A percentile compares a stretch with the other conserved stretches of the same genome.
phyloP scores from a whole-genome alignment of 2,888 invertebrate genomes.

The Odiellus spinosus region DNA sequence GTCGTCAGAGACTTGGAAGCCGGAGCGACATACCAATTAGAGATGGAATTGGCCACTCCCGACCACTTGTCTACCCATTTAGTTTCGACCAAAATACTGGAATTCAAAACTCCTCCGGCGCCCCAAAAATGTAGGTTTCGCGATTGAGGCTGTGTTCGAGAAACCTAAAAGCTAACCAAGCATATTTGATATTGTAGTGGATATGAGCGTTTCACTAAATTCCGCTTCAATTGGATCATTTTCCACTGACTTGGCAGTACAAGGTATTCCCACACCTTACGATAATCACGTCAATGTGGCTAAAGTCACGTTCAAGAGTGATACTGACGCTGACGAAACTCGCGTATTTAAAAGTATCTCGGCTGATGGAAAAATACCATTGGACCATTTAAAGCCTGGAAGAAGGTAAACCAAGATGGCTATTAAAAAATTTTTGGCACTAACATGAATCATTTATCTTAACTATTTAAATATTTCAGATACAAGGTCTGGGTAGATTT shows the following conservation, averaged over 20 bases:
- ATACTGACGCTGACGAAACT: constrained; percentile 49
- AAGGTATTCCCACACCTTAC: constrained; percentile 70
- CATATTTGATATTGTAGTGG: too few relatives aligned
- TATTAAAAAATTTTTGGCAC: neutral
- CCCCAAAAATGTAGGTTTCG: neutral
- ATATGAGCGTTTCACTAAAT: too few relatives aligned
- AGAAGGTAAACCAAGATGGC: constrained; percentile 36
- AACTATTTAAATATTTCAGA: constrained; percentile 11
- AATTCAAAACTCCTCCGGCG: constrained; percentile 48
- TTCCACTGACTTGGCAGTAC: constrained; percentile 41
- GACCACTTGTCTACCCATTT: constrained; percentile 61
- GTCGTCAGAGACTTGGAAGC: constrained; percentile 60
- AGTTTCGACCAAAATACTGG: constrained; percentile 49
- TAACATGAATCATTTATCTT: too few relatives aligned
- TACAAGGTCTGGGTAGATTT: constrained; percentile 60
- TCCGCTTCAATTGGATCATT: constrained; percentile 40
- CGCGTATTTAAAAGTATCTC: constrained; percentile 52
- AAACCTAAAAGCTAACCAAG: too few relatives aligned
- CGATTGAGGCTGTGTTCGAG: too few relatives aligned
- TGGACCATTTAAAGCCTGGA: constrained; percentile 54
- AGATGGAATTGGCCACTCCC: constrained; percentile 66
- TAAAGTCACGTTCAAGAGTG: constrained; percentile 63
- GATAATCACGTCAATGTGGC: constrained; percentile 80
- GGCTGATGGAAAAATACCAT: constrained; percentile 41
- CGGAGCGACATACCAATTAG: constrained; percentile 62